Conservation (phyloP, 2,113 vertebrate genomes). For the Neodon shergylaensis region DNA sequence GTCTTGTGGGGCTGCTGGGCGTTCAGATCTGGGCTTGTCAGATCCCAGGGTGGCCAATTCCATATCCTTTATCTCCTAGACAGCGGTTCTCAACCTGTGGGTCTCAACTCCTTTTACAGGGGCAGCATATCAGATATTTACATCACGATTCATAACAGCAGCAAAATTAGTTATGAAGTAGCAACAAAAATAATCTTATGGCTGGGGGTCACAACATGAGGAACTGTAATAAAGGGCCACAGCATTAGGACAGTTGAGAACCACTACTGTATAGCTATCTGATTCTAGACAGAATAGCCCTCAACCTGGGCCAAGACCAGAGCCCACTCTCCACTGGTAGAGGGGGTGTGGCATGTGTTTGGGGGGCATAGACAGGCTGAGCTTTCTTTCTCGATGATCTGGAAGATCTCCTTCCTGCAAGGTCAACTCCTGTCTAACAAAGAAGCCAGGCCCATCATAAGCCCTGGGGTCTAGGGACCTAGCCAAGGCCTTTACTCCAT, state of each 20-base stretch:
- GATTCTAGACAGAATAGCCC: background rate
- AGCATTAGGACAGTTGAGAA: background rate
- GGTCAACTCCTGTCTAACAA: accelerated
- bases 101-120: background rate
- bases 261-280: background rate
- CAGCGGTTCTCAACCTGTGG: no score
- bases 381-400: background rate
- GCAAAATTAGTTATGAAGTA: background rate
- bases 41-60: background rate
- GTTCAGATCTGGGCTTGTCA: no score
- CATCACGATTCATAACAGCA: background rate
- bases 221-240: background rate
- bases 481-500: background rate
- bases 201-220: background rate
- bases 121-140: background rate
- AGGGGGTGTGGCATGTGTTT: background rate
- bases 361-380: no score
- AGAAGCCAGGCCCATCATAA: background rate
- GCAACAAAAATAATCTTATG: background rate
- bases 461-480: background rate
- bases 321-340: background rate
- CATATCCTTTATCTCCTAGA: background rate
- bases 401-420: background rate
- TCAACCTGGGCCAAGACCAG: background rate
- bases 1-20: background rate